phyloP scores from a whole-genome alignment of 35 echinoderm and acorn worm genomes.

The Lytechinus pictus region DNA sequence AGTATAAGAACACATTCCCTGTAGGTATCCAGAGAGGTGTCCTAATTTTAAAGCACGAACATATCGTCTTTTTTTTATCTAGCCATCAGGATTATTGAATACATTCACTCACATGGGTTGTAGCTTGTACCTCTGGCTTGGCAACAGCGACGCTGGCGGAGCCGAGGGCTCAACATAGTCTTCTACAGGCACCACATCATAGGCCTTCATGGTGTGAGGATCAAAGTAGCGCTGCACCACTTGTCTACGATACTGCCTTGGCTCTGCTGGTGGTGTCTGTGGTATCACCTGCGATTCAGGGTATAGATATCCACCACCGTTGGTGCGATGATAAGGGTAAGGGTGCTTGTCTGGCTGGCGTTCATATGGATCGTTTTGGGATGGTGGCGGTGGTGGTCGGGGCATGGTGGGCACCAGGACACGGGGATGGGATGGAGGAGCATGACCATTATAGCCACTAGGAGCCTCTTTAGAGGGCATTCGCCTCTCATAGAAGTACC shows the following conservation, averaged over 20 bases:
- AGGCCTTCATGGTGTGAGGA: constrained; percentile 28
- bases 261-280: neutral
- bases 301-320: constrained; percentile 7
- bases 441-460: neutral
- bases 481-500: neutral
- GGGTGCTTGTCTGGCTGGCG: neutral
- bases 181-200: constrained; percentile 32
- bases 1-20: too few relatives aligned
- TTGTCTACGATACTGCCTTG: neutral
- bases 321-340: neutral
- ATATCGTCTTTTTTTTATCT: neutral
- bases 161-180: constrained; percentile 17
- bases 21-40: too few relatives aligned
- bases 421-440: neutral
- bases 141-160: constrained; percentile 14
- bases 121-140: neutral
- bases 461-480: neutral
- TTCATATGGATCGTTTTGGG: neutral
- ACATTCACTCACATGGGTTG: neutral
- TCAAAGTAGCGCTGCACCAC: constrained; percentile 37
- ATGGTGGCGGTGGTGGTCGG: neutral
- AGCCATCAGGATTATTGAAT: neutral
- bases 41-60: too few relatives aligned
- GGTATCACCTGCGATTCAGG: neutral
- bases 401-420: constrained; percentile 16